Evolutionary conservation across 2,113 vertebrate species (phyloP), one percentile per base, ranked within the genome.

Genomic region (Manacus vitellinus): DNA sequence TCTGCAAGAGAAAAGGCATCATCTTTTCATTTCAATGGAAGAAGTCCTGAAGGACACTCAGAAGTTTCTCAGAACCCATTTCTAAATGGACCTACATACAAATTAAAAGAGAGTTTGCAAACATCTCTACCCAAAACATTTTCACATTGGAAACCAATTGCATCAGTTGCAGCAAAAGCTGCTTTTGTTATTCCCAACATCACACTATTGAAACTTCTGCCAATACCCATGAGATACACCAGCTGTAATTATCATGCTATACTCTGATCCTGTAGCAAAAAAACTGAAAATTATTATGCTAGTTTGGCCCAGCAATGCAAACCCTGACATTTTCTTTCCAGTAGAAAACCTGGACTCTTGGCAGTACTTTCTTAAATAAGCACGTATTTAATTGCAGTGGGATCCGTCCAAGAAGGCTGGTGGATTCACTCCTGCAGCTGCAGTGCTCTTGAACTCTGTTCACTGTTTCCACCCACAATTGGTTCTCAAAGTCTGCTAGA

Each of bases 351-450:
- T 81, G 65, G 75, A 39, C 28, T 91, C 35, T 86, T 95, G 92
- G 79, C 88, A 94, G 76, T 54, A 59, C 72, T 93, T 96, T 86
- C 84, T 73, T 47, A 55, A 88, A 83, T 37, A 80, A 80, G 61
- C 8, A 95, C 56, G 63, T 92, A 47, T 58, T 86, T 86, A 46
- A 79, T n/a, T 43, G 46, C 66, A 80, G 68, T 47, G 39, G 55
- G 65, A 85, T 73, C 33, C 66, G 85, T 83, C 84, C 58, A 73
- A 87, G 87, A 79, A 85, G 41, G 24, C 25, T 89, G 71, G 71
- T 88, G 88, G 85, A 92, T 94, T 93, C 68, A n/a, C 17, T 89
- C n/a, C 43, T 88, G 43, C 89, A 96, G 93, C 87, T 90, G 94
- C 75, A 88, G 51, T 2, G 2, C 41, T 84, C 77, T 85, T 85